Evolutionary conservation across 2,888 invertebrate species (phyloP).

Genomic region (Watsonalla binaria): DNA sequence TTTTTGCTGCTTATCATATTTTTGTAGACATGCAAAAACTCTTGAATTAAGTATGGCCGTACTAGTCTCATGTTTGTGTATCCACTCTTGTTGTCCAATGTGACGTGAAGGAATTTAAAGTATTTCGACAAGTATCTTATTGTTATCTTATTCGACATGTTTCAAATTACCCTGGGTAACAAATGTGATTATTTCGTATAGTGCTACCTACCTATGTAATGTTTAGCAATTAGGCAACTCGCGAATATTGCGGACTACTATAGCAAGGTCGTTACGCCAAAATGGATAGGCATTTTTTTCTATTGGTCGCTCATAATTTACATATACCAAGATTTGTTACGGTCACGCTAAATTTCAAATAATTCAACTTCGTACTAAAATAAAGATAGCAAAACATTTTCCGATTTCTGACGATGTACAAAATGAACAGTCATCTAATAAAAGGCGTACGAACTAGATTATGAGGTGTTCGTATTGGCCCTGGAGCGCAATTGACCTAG

Average conservation of each 20-base stretch:
- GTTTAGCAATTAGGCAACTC: slow-evolving; percentile 42
- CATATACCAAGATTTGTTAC: slow-evolving; percentile 14
- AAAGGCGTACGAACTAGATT: slow-evolving; percentile 19
- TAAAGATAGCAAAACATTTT: too few species aligned
- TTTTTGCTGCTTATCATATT: neutral
- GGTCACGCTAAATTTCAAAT: slow-evolving; percentile 5
- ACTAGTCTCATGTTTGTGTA: neutral
- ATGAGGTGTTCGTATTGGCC: slow-evolving; percentile 17
- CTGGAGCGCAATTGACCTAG: slow-evolving; percentile 57
- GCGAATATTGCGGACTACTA: slow-evolving; percentile 20
- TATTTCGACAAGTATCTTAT: neutral
- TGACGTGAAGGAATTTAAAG: slow-evolving; percentile 1
- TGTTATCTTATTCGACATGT: neutral
- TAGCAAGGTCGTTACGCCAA: too few species aligned
- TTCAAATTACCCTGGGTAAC: slow-evolving; percentile 1
- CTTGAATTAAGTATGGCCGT: neutral
- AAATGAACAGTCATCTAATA: slow-evolving; percentile 7
- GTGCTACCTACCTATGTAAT: slow-evolving; percentile 1
- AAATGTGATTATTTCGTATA: neutral
- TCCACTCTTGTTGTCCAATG: neutral
- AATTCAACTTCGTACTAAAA: too few species aligned
- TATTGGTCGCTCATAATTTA: slow-evolving; percentile 23
- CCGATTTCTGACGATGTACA: neutral
- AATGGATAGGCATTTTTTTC: slow-evolving; percentile 23
- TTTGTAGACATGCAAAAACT: neutral